Conservation (phyloP, 2,113 vertebrate genomes). For the Seriola rivoliana region DNA sequence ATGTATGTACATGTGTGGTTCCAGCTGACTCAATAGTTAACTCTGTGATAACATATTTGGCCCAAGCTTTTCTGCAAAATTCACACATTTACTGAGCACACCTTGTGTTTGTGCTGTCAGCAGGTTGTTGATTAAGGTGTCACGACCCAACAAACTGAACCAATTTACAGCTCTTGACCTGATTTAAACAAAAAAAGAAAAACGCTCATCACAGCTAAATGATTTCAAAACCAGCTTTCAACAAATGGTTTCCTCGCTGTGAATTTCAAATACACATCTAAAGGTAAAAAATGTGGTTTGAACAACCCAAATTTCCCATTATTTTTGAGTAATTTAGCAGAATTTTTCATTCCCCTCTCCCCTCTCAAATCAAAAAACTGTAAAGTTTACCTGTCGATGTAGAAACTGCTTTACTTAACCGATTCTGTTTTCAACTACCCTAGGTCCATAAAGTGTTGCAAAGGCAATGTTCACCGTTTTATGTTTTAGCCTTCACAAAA, state of each 20-base stretch:
- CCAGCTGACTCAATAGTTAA: conserved; percentile 6
- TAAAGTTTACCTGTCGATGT: not conserved
- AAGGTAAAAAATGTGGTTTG: not conserved
- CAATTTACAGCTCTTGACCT: not conserved
- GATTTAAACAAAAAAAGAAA: not conserved
- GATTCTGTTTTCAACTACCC: not conserved
- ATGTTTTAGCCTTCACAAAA: conserved; percentile 10
- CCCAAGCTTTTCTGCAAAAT: not conserved
- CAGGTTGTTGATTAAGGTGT: not conserved
- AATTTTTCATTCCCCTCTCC: not conserved
- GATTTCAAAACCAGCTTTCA: not conserved
- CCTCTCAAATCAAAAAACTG: no score
- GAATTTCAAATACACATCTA: not conserved
- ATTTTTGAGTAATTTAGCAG: not conserved
- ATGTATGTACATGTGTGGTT: not conserved
- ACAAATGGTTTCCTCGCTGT: not conserved
- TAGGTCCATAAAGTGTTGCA: not conserved
- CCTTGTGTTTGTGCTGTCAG: not conserved
- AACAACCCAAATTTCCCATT: not conserved
- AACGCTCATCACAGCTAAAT: not conserved
- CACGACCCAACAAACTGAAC: not conserved
- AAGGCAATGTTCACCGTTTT: not conserved
- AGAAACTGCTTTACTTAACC: not conserved
- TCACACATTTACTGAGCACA: not conserved
- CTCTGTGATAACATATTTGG: not conserved